These are phyloP conservation scores for Semotilus atromaculatus DNA, from an alignment of 2,797 vertebrate species.

Conservation along the genomic window DNA sequence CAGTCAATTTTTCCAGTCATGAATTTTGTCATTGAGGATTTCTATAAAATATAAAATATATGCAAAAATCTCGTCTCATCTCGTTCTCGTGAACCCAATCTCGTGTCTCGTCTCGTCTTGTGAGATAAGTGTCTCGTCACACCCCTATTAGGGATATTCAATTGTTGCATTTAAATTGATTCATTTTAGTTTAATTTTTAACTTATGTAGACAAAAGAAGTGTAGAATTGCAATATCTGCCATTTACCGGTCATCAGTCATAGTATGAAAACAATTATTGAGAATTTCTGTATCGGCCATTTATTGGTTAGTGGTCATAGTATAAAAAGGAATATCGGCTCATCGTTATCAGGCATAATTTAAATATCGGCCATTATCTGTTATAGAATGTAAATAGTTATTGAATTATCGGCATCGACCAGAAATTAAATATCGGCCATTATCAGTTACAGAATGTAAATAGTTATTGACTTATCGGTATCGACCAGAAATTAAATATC, in stretches of 20 bases:
- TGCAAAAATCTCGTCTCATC: too few relatives aligned
- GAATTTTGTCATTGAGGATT: too few relatives aligned
- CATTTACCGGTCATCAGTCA: background rate
- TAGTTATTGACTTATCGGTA: rapidly evolving
- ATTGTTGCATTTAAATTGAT: background rate
- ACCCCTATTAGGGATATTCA: too few relatives aligned
- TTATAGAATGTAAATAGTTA: background rate
- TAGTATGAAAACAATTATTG: background rate
- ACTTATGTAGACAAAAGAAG: background rate
- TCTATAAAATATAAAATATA: too few relatives aligned
- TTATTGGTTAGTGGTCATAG: too few relatives aligned
- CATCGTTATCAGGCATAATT: background rate
- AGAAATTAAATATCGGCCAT: background rate
- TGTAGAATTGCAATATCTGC: background rate
- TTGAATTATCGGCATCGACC: background rate
- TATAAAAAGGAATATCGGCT: too few relatives aligned
- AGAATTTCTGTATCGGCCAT: background rate
- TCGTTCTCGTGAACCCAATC: too few relatives aligned
- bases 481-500: rapidly evolving
- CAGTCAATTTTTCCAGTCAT: too few relatives aligned
- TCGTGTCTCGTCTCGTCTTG: too few relatives aligned
- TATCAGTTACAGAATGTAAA: background rate
- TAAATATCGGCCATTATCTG: rapidly evolving
- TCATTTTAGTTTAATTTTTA: background rate
- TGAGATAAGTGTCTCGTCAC: too few relatives aligned